phyloP scores from a whole-genome alignment of 2,113 vertebrate genomes.

The Leptobrachium leishanense region DNA sequence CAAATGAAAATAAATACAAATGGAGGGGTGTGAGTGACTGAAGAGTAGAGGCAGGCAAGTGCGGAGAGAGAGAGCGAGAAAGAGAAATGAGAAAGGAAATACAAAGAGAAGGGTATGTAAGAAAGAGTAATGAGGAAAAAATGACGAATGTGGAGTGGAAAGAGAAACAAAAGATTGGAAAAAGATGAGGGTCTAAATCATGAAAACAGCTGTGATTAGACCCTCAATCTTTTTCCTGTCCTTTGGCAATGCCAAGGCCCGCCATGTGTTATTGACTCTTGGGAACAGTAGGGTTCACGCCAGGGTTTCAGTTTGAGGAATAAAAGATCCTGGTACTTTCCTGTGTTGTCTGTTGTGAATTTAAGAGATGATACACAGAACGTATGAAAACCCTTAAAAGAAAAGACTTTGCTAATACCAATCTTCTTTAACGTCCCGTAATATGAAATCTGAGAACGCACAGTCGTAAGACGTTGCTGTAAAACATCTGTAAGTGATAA shows the following conservation, averaged over 20 bases:
- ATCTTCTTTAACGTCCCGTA: not conserved
- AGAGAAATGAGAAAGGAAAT: slow-evolving; percentile 10
- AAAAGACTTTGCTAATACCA: not conserved
- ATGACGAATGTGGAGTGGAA: not conserved
- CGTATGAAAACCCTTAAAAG: too few relatives aligned
- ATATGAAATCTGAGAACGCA: not conserved
- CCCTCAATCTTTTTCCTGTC: too few relatives aligned
- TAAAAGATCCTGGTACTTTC: too few relatives aligned
- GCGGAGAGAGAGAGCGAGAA: not conserved
- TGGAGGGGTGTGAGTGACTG: not conserved
- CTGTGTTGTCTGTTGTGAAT: too few relatives aligned
- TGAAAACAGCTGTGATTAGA: too few relatives aligned
- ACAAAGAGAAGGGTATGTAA: not conserved
- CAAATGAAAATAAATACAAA: not conserved
- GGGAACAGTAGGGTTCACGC: not conserved
- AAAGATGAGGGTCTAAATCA: too few relatives aligned
- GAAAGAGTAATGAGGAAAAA: not conserved
- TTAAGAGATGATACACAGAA: too few relatives aligned
- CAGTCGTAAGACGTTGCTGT: not conserved
- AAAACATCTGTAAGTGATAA: not conserved
- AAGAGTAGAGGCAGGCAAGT: not conserved
- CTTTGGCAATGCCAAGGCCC: not conserved
- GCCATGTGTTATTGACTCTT: not conserved
- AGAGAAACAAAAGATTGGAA: too few relatives aligned
- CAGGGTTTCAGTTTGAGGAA: too few relatives aligned